Percentiles rank a stretch among this genome's conserved stretches.
Evolutionary conservation across 2,888 invertebrate species (phyloP).

Genomic region (Incurvaria masculella): DNA sequence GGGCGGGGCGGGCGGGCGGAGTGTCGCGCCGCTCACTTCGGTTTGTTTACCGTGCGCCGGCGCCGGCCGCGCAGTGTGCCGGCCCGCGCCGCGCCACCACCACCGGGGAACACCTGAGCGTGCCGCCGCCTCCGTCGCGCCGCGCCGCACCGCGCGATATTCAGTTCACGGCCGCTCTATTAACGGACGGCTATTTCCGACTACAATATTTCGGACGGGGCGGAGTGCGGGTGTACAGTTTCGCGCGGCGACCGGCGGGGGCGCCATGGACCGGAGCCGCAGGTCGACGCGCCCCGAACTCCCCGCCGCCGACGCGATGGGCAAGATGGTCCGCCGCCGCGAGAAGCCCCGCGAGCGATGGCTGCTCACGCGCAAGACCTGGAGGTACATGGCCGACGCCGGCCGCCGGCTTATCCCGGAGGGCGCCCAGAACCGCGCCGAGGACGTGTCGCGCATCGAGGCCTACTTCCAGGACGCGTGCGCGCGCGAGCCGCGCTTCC

Average conservation of each 20-base stretch:
- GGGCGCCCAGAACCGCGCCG: constrained; percentile 65
- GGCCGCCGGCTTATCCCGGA: constrained; percentile 85
- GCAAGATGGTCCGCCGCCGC: constrained; percentile 55
- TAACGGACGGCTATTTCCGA: constrained; percentile 50
- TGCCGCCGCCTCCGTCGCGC: constrained; percentile 15
- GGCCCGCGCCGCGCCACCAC: constrained; percentile 24
- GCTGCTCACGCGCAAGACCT: constrained; percentile 84
- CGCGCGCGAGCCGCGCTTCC: constrained; percentile 70
- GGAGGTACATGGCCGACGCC: constrained; percentile 92
- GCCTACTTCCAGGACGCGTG: constrained; percentile 83
- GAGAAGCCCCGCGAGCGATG: constrained; percentile 73
- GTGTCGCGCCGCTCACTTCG: constrained; percentile 3
- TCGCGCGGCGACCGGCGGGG: constrained; percentile 44
- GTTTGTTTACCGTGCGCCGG: constrained; percentile 10
- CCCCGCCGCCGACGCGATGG: constrained; percentile 54
- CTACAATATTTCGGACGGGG: constrained; percentile 43
- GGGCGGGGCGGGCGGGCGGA: constrained; percentile 13
- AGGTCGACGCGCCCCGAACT: constrained; percentile 38
- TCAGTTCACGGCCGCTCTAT: constrained; percentile 54
- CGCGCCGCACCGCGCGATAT: constrained; percentile 31
- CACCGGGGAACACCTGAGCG: constrained; percentile 11
- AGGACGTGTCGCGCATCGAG: constrained; percentile 78
- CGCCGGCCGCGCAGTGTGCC: constrained; percentile 20
- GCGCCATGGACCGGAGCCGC: constrained; percentile 40
- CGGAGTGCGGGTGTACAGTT: constrained; percentile 38